Percentiles rank a stretch among this genome's conserved stretches.
phyloP scores from a whole-genome alignment of 2,888 invertebrate genomes.

The Mesochorus sp. region DNA sequence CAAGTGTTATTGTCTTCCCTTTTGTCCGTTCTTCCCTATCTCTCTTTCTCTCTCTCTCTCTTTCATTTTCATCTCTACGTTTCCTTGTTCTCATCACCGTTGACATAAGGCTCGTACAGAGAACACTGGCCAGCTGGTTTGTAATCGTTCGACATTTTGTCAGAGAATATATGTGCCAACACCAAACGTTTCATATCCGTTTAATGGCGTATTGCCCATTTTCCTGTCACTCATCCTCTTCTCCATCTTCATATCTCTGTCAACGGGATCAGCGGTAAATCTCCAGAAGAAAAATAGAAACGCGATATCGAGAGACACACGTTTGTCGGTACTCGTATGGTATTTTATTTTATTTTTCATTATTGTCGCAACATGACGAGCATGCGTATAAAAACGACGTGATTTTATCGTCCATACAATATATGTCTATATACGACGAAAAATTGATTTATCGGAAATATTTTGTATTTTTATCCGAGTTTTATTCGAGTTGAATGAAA shows the following conservation, averaged over 20 bases:
- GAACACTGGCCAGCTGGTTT: background rate
- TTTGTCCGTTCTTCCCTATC: too few species aligned
- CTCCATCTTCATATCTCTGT: constrained; percentile 6
- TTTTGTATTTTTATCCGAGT: background rate
- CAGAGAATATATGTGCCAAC: constrained; percentile 25
- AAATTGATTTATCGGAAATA: background rate
- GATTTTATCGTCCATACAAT: too few species aligned
- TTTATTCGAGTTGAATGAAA: too few species aligned
- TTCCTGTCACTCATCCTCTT: constrained; percentile 12
- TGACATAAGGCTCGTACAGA: constrained; percentile 6
- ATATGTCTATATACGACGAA: too few species aligned
- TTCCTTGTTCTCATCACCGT: constrained; percentile 32
- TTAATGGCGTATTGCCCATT: constrained; percentile 41
- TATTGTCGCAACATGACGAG: constrained; percentile 6
- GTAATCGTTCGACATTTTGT: constrained; percentile 43
- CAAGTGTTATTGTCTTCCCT: constrained; percentile 39
- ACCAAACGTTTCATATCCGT: constrained; percentile 23
- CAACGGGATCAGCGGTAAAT: background rate
- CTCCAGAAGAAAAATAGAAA: constrained; percentile 11
- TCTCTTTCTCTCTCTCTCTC: background rate
- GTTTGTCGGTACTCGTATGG: background rate
- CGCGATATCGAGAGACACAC: background rate
- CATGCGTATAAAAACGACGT: too few species aligned
- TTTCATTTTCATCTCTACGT: too few species aligned
- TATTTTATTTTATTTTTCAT: constrained; percentile 6